These are phyloP conservation scores for Digitonthophagus gazella DNA, from an alignment of 2,888 invertebrate species.

Conservation along the genomic window DNA sequence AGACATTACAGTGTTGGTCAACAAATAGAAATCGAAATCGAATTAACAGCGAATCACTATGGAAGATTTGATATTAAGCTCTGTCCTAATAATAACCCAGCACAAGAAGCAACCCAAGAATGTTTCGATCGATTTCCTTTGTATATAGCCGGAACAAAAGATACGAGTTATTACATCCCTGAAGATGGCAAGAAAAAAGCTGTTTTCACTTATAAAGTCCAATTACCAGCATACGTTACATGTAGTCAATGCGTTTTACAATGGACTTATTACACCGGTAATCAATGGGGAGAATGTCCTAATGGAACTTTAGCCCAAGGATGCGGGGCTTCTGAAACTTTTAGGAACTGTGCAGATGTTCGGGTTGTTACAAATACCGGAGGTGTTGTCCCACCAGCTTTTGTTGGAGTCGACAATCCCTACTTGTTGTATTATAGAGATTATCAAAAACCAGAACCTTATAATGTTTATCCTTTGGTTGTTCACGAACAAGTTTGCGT, in stretches of 20 bases:
- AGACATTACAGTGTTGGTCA: slow-evolving; percentile 81
- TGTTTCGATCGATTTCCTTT: slow-evolving; percentile 82
- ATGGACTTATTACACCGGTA: slow-evolving; percentile 91
- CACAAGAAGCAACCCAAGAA: slow-evolving; percentile 73
- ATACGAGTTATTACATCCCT: slow-evolving; percentile 70
- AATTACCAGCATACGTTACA: slow-evolving; percentile 77
- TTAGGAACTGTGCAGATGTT: slow-evolving; percentile 88
- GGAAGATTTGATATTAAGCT: slow-evolving; percentile 83
- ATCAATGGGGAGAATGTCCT: slow-evolving; percentile 86
- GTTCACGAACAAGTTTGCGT: slow-evolving; percentile 81
- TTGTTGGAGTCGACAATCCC: slow-evolving; percentile 68
- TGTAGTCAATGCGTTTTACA: slow-evolving; percentile 90
- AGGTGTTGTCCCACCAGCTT: slow-evolving; percentile 69
- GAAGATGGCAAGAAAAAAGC: slow-evolving; percentile 58
- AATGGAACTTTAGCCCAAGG: slow-evolving; percentile 87
- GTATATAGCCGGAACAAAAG: slow-evolving; percentile 69
- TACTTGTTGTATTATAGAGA: slow-evolving; percentile 77
- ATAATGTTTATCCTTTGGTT: slow-evolving; percentile 70
- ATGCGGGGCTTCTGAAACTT: slow-evolving; percentile 88
- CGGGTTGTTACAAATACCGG: slow-evolving; percentile 77
- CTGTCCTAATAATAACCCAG: slow-evolving; percentile 82
- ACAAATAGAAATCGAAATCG: slow-evolving; percentile 83
- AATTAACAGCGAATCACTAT: slow-evolving; percentile 86
- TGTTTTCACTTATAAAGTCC: slow-evolving; percentile 65
- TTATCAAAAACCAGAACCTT: slow-evolving; percentile 58